Conservation (phyloP, 1,140 invertebrate species). For the Lasaia peninsularis region DNA sequence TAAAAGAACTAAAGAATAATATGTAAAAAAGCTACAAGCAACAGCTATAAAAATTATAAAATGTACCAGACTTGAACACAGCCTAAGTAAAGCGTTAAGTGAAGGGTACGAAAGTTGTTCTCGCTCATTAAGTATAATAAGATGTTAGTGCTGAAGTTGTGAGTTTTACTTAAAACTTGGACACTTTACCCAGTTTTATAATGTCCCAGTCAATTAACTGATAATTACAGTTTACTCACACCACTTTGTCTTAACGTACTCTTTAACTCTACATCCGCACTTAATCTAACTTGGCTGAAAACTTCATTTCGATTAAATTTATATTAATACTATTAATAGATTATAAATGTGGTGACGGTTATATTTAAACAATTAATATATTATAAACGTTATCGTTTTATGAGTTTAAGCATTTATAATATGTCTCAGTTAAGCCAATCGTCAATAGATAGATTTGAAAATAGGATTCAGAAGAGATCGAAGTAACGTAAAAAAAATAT, state of each 20-base stretch:
- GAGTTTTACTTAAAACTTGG: slow-evolving; percentile 5
- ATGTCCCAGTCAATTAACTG: slow-evolving; percentile 4
- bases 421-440: no score
- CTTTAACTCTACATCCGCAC: neutral
- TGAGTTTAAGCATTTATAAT: no score
- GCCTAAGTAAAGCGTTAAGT: neutral
- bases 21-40: no score
- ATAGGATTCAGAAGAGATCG: no score
- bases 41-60: neutral
- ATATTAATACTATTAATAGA: no score
- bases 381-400: no score
- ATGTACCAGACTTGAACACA: neutral
- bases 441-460: no score
- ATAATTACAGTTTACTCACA: neutral
- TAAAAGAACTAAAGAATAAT: no score
- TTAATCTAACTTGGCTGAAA: neutral
- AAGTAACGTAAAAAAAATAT: no score
- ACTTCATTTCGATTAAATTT: no score
- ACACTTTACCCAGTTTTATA: slow-evolving; percentile 8
- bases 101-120: neutral
- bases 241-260: neutral
- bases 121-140: neutral
- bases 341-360: no score
- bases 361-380: no score
- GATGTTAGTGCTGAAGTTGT: neutral